phyloP scores from a whole-genome alignment of 2,888 invertebrate genomes.

The Cordilura impudica region DNA sequence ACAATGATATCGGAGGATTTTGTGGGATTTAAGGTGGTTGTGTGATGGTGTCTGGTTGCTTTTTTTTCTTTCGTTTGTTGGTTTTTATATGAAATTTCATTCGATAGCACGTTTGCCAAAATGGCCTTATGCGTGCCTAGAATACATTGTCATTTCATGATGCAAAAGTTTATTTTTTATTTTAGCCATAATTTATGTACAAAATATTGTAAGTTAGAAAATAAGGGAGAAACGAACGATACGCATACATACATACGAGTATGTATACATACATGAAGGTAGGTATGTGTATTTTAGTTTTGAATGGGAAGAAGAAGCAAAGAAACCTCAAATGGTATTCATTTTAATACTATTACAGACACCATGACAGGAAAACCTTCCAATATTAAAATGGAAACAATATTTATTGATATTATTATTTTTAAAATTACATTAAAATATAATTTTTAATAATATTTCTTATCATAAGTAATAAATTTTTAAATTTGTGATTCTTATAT shows the following conservation, averaged over 20 bases:
- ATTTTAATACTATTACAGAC: no score
- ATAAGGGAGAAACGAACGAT: constrained; percentile 1
- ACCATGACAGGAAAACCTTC: not conserved
- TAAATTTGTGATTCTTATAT: no score
- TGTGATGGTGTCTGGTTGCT: constrained; percentile 40
- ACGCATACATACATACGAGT: not conserved
- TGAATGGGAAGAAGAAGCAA: not conserved
- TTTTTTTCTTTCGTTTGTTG: constrained; percentile 34
- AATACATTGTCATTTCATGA: constrained; percentile 70
- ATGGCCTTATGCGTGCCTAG: constrained; percentile 76
- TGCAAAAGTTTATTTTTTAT: constrained; percentile 44
- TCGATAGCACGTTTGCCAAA: constrained; percentile 76
- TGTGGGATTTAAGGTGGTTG: constrained; percentile 47
- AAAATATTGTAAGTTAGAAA: constrained; percentile 8
- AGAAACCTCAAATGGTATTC: constrained; percentile 32
- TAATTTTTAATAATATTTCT: not conserved
- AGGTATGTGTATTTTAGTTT: no score
- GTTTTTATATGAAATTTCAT: constrained; percentile 66
- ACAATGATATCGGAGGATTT: constrained; percentile 35
- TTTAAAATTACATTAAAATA: not conserved
- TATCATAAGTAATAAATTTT: no score
- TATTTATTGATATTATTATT: not conserved
- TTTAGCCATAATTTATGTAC: constrained; percentile 56
- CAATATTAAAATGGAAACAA: constrained; percentile 13
- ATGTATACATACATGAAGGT: not conserved